Percentiles rank a stretch among this genome's conserved stretches.
phyloP scores from a whole-genome alignment of 2,113 vertebrate species.

The Zootoca vivipara region DNA sequence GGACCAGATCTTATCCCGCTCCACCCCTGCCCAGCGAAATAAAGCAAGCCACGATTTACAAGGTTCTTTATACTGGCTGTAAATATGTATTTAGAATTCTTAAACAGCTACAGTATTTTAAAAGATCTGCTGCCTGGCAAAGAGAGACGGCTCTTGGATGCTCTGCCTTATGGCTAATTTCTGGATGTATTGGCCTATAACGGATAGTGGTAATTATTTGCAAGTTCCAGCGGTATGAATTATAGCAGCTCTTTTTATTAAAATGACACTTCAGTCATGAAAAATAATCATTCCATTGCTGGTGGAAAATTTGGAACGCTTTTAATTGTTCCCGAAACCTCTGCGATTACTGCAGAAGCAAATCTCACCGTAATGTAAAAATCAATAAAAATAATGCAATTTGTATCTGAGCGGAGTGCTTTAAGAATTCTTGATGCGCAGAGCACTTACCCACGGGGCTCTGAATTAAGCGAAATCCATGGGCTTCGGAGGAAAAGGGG shows the following conservation, averaged over 20 bases:
- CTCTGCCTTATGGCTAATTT: background rate
- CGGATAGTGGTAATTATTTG: accelerated
- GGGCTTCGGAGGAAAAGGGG: background rate
- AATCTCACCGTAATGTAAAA: background rate
- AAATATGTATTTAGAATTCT: background rate
- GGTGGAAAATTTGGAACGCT: background rate
- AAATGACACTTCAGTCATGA: background rate
- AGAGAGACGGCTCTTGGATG: background rate
- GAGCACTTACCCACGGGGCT: background rate
- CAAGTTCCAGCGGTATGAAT: background rate
- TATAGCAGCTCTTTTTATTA: background rate
- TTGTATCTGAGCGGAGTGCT: background rate
- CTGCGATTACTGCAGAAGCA: background rate
- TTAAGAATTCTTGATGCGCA: constrained; percentile 6
- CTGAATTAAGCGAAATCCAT: background rate
- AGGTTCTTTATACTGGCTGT: background rate
- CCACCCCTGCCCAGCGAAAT: background rate
- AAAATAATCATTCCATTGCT: background rate
- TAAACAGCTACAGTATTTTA: background rate
- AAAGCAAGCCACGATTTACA: background rate
- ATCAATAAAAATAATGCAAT: background rate
- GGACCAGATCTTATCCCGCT: background rate
- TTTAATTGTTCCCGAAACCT: background rate
- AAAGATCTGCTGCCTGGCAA: too few relatives aligned
- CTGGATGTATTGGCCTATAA: background rate